phyloP scores from a whole-genome alignment of 1,140 invertebrate genomes.

The Macrosteles quadrilineatus region DNA sequence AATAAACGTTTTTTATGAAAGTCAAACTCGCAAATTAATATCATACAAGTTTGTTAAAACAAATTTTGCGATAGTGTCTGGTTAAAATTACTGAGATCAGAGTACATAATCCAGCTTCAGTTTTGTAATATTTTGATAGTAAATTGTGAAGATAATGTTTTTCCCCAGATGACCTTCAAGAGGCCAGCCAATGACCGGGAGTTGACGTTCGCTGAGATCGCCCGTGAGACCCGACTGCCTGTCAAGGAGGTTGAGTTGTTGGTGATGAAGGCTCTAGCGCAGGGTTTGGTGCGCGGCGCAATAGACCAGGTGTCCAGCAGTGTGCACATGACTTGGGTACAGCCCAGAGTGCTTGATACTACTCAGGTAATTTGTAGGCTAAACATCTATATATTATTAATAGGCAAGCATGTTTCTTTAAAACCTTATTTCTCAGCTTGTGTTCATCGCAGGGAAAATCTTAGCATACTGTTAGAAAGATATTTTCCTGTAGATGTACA shows the following conservation, averaged over 20 bases:
- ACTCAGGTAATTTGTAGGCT: constrained; percentile 65
- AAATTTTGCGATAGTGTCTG: too few relatives aligned
- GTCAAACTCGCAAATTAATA: too few relatives aligned
- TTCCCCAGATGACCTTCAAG: constrained; percentile 69
- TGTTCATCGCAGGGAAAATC: too few relatives aligned
- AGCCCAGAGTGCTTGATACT: constrained; percentile 84
- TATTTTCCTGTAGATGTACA: too few relatives aligned
- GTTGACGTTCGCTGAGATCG: constrained; percentile 90
- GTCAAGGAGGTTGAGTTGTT: constrained; percentile 89
- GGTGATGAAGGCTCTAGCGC: constrained; percentile 97
- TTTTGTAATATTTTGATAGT: not conserved
- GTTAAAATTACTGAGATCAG: not conserved
- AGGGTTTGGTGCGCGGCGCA: constrained; percentile 88
- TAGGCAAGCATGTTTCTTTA: too few relatives aligned
- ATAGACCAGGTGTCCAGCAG: constrained; percentile 91
- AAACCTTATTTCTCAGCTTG: too few relatives aligned
- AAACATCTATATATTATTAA: too few relatives aligned
- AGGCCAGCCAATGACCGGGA: constrained; percentile 68
- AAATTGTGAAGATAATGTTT: not conserved
- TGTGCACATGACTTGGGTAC: constrained; percentile 88
- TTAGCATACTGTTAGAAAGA: too few relatives aligned
- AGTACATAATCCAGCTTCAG: too few relatives aligned
- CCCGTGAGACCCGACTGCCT: constrained; percentile 78
- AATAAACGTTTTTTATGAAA: too few relatives aligned
- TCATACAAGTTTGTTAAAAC: too few relatives aligned